These are phyloP conservation scores for Psix sp. DNA, from an alignment of 1,140 invertebrate genomes.

Conservation along the genomic window DNA sequence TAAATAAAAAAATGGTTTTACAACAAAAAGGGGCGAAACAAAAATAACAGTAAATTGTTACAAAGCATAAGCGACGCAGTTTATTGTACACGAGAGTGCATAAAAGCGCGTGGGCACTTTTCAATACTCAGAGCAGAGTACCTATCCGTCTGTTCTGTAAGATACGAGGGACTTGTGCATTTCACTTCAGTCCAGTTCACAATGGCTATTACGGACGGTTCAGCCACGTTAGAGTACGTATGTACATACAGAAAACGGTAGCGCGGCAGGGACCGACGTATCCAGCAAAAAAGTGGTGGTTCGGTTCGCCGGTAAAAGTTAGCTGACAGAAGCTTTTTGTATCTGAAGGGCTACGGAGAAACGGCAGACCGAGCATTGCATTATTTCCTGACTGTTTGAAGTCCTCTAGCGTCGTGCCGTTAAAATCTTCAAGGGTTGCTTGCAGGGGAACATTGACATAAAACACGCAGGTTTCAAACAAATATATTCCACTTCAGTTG, in stretches of 20 bases:
- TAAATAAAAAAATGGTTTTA: slow-evolving; percentile 24
- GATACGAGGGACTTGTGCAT: slow-evolving; percentile 53
- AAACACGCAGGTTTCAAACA: slow-evolving; percentile 45
- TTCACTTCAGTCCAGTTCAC: slow-evolving; percentile 60
- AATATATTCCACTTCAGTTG: slow-evolving; percentile 50
- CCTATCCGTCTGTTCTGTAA: slow-evolving; percentile 54
- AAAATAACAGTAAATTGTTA: slow-evolving; percentile 49
- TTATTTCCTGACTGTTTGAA: slow-evolving; percentile 59
- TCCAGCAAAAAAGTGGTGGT: slow-evolving; percentile 43
- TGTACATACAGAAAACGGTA: slow-evolving; percentile 49
- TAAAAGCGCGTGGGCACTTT: slow-evolving; percentile 51
- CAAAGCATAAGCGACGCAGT: slow-evolving; percentile 49
- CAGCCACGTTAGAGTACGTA: slow-evolving; percentile 50
- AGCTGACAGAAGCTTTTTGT: slow-evolving; percentile 61
- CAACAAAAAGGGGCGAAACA: slow-evolving; percentile 25
- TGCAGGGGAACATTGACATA: slow-evolving; percentile 36
- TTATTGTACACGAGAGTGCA: slow-evolving; percentile 45
- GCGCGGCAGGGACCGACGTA: slow-evolving; percentile 29
- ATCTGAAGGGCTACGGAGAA: slow-evolving; percentile 56
- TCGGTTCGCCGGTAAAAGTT: slow-evolving; percentile 58
- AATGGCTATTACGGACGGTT: slow-evolving; percentile 59
- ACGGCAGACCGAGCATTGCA: slow-evolving; percentile 50
- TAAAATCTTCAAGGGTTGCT: slow-evolving; percentile 59
- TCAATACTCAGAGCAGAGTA: slow-evolving; percentile 45
- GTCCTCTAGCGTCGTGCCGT: slow-evolving; percentile 49